phyloP scores from a whole-genome alignment of 1,140 invertebrate species.

The Polyergus mexicanus region DNA sequence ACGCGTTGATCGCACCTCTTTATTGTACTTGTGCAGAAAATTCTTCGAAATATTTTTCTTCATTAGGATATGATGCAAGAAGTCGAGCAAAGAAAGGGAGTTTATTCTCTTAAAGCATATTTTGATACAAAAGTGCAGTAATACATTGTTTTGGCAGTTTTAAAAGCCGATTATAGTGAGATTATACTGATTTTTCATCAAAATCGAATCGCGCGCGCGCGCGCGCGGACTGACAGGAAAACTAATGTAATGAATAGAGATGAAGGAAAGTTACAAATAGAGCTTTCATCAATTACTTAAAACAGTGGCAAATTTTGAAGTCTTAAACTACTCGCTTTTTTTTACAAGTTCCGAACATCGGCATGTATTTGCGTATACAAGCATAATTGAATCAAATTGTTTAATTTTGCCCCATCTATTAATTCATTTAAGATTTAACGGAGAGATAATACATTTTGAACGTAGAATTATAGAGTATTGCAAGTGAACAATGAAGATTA shows the following conservation, averaged over 20 bases:
- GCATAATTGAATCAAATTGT: conserved; percentile 48
- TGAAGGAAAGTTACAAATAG: not conserved
- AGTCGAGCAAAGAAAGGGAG: not conserved
- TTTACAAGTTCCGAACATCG: conserved; percentile 26
- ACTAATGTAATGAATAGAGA: not conserved
- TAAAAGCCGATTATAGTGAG: not conserved
- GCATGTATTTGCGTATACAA: conserved; percentile 24
- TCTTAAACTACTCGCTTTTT: conserved; percentile 11
- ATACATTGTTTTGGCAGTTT: not conserved
- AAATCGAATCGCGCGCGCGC: conserved; percentile 17
- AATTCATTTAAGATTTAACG: conserved; percentile 32
- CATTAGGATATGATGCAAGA: not conserved
- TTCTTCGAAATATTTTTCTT: not conserved
- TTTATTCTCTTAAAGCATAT: not conserved
- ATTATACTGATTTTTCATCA: conserved; percentile 6
- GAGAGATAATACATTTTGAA: conserved; percentile 13
- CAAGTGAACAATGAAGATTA: not conserved
- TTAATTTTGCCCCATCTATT: conserved; percentile 11
- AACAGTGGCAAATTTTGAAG: conserved; percentile 26
- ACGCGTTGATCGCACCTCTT: not conserved
- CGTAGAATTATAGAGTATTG: conserved; percentile 7
- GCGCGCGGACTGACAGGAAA: not conserved
- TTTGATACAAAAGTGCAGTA: conserved; percentile 13
- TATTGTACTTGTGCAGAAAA: conserved; percentile 10
- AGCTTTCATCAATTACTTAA: conserved; percentile 41